These are phyloP conservation scores for Malachius bipustulatus DNA, from an alignment of 2,888 invertebrate species.

Conservation along the genomic window DNA sequence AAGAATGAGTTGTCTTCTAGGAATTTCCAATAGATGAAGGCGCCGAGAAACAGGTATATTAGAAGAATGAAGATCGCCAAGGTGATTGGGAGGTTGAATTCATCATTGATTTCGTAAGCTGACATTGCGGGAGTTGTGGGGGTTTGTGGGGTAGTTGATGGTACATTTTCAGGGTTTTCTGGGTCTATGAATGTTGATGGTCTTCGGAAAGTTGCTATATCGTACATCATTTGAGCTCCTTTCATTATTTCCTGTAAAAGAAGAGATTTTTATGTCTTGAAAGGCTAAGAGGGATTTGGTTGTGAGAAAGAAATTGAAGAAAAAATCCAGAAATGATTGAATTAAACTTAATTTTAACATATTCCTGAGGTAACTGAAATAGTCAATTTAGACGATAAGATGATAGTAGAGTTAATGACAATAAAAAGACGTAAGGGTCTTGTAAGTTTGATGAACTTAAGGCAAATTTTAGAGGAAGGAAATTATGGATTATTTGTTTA, in stretches of 20 bases:
- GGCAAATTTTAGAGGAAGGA: too few species aligned
- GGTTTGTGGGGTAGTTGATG: slow-evolving; percentile 34
- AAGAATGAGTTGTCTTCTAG: slow-evolving; percentile 87
- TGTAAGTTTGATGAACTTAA: too few species aligned
- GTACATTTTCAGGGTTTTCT: slow-evolving; percentile 20
- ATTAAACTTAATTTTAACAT: too few species aligned
- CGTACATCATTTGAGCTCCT: slow-evolving; percentile 70
- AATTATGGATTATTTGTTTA: too few species aligned
- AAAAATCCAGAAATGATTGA: too few species aligned
- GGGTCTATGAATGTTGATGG: slow-evolving; percentile 47
- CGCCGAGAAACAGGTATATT: slow-evolving; percentile 78
- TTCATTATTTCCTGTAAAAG: slow-evolving; percentile 70
- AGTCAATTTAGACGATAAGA: too few species aligned
- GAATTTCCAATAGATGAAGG: slow-evolving; percentile 62
- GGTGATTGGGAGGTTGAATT: slow-evolving; percentile 88
- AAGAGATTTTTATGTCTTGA: too few species aligned
- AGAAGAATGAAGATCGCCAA: slow-evolving; percentile 75
- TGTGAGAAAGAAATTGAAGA: too few species aligned
- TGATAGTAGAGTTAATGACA: too few species aligned
- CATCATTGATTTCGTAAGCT: slow-evolving; percentile 73
- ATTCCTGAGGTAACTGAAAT: too few species aligned
- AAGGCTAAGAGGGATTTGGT: too few species aligned
- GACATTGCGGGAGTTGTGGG: slow-evolving; percentile 69
- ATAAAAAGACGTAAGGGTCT: too few species aligned
- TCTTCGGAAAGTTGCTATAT: slow-evolving; percentile 60